Base-by-base conservation (phyloP, 2,888 invertebrate genomes). In the Drosophila limbata region DNA sequence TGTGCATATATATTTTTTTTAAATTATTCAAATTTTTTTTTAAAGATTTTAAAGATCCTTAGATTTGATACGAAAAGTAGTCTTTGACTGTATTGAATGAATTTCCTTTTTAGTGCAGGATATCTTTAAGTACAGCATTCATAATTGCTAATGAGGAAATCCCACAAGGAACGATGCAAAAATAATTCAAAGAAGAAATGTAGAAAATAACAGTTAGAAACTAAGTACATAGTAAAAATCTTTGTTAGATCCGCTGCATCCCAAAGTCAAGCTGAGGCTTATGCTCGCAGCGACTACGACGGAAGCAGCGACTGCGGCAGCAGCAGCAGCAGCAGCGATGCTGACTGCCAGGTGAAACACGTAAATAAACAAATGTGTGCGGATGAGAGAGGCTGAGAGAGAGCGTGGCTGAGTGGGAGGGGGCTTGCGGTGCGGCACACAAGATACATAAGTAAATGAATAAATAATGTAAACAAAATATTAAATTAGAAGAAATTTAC, bases 391-490 rank as follows among this genome's bases (percentile, higher is more conserved):
- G 44, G 61, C 47, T 55, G 57, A 21, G 44, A 17, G 57, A 21
- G 44, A 21, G 64, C 25, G 21, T 17, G 37, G 10, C n/a, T 8
- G 15, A 13, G 11, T 25, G 15, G 42, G 33, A 17, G 31, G 21
- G n/a, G 45, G 4, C 17, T n/a, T n/a, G n/a, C n/a, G n/a, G 10
- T 48, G 51, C 48, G 45, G 45, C 53, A 66, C 71, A 77, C 69
- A 71, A 82, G 72, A 76, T 82, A 83, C 78, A 86, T 80, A 84
- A 84, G 82, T 84, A 84, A 82, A 84, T 84, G 80, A 84, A 84
- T 87, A 84, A 87, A 84, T 87, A 84, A 84, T 87, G 87, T 84
- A 84, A 84, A 84, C 84, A 84, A 84, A 87, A 84, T 87, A 84
- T 84, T 87, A 84, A 84, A 87, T 84, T 84, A 87, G 82, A 84